Evolutionary conservation across 2,797 vertebrate genomes (phyloP).

Genomic region (Spondyliosoma cantharus): DNA sequence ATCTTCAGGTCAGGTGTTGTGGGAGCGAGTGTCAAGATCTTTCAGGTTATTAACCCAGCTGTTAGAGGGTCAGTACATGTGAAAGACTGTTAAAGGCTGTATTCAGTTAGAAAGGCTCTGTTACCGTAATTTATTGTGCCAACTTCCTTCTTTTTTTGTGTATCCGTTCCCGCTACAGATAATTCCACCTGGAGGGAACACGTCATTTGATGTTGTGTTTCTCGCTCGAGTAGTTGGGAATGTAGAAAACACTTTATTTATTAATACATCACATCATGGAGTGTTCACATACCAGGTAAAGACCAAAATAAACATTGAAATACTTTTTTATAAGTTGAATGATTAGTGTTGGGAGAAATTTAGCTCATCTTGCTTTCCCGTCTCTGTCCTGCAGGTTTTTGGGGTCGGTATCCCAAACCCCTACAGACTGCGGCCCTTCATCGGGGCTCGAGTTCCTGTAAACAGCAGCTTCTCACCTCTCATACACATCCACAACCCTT

Average conservation of each 20-base stretch:
- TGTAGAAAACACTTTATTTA: conserved; percentile 99
- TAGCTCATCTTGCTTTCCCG: neutral
- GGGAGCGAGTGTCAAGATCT: neutral
- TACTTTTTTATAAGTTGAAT: neutral
- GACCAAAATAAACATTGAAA: neutral
- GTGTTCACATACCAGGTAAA: conserved; percentile 99
- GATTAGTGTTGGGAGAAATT: neutral
- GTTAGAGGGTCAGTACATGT: neutral
- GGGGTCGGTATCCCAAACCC: conserved; percentile 98
- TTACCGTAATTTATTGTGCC: neutral
- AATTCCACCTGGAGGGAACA: conserved; percentile 98
- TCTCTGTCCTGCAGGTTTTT: conserved; percentile 89
- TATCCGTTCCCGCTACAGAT: conserved; percentile 84
- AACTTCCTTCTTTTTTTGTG: neutral
- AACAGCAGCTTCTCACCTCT: conserved; percentile 99
- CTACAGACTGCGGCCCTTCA: conserved; percentile 95
- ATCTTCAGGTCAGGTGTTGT: conserved; percentile 25
- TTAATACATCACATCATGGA: conserved; percentile 99
- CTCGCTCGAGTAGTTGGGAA: conserved; percentile 98
- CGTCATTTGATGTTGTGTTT: conserved; percentile 99
- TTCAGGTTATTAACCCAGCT: neutral
- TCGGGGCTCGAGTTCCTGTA: conserved; percentile 97
- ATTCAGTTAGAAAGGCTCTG: neutral
- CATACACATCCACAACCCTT: conserved; percentile 98
- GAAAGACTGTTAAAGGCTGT: neutral